Evolutionary conservation across 2,797 vertebrate species (phyloP), one percentile per base, ranked within the genome.

Genomic region (Pseudochirops corinnae): DNA sequence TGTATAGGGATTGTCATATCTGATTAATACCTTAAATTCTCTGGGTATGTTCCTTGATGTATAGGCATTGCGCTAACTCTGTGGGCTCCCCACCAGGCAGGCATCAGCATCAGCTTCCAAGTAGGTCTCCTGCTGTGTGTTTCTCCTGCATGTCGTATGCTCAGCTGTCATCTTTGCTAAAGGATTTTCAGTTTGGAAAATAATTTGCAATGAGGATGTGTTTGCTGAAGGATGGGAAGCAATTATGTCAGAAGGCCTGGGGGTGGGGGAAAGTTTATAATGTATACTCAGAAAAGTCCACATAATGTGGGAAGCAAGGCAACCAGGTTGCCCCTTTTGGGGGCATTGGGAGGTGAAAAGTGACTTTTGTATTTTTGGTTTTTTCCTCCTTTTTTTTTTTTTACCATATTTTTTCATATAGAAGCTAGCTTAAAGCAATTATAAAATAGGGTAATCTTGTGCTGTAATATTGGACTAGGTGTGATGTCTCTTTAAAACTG

Each of bases 41-140:
- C 93, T 60, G 98, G 97, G 98, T 97, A 90, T 98, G 96, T 95
- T 96, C 98, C 97, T 53, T 98, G 98, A 98, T 99, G 97, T 94
- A 92, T 97, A 97, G 97, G 95, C 92, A 55, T 96, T 96, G 21
- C 5, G 56, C 94, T 93, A 94, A 82, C 55, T 2, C 0, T 1
- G 0, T 55, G 91, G 50, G 92, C 18, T 24, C 9, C 55, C 96
- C 62, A 18, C 39, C 13, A 93, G 93, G 94, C 95, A 92, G 91
- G 94, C 52, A 3, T 57, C 93, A 57, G 93, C 94, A 0, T 1
- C 90, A 21, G 90, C 82, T 94, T 94, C 92, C 93, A 96, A 90
- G 56, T 18, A 4, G 92, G 46, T 93, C 90, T 96, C 97, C 97
- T 16, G 87, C 97, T 53, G 94, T 91, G n/a, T n/a, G 29, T 91